These are phyloP conservation scores for Myrmecophaga tridactyla DNA, from an alignment of 2,113 vertebrate genomes.

Conservation along the genomic window DNA sequence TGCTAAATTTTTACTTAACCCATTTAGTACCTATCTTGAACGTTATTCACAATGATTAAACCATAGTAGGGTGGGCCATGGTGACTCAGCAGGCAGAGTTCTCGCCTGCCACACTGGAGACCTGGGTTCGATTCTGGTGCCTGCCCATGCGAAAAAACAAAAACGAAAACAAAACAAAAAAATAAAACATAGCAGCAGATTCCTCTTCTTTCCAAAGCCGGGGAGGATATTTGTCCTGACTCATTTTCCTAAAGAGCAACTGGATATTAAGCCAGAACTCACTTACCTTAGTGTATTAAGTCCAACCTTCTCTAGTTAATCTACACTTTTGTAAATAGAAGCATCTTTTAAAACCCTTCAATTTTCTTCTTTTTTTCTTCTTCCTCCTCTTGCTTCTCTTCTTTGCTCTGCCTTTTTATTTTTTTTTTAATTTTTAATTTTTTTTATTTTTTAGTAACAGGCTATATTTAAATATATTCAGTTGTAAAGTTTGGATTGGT, in stretches of 20 bases:
- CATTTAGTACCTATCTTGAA: background rate
- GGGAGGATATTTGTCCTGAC: background rate
- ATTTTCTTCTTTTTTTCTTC: background rate
- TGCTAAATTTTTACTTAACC: conserved; percentile 24
- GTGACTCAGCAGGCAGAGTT: no score
- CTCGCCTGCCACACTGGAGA: no score
- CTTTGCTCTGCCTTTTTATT: background rate
- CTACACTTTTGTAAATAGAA: background rate
- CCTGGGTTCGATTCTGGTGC: no score
- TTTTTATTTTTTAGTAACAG: background rate
- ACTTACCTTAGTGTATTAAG: background rate
- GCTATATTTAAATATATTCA: background rate
- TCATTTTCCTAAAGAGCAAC: background rate
- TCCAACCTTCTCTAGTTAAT: background rate
- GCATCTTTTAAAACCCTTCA: background rate
- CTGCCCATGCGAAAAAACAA: no score
- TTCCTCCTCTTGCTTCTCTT: background rate
- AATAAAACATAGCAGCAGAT: no score
- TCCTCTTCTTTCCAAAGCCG: background rate
- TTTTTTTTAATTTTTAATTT: no score
- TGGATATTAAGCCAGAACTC: background rate
- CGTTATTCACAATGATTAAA: background rate
- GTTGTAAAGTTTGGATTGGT: background rate
- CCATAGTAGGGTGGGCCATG: no score
- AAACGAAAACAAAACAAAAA: no score